Evolutionary conservation across 2,797 vertebrate species (phyloP).

Genomic region (Scolopax bukidnonensis): DNA sequence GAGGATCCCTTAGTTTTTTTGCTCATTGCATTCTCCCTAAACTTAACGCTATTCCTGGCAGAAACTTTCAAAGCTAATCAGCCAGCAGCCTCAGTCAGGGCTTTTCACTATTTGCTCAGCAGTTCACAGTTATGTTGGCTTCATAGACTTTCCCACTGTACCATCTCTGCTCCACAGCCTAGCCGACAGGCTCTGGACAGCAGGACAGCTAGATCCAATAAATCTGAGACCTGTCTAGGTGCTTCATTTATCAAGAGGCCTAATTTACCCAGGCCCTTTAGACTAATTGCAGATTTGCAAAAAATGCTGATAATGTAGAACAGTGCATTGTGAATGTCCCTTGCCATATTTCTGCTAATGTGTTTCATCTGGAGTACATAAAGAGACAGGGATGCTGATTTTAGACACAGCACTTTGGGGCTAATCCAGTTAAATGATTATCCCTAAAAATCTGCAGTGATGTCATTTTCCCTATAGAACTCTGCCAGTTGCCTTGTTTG

Average conservation of each 20-base stretch:
- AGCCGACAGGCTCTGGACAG: slow-evolving; percentile 79
- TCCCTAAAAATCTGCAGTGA: slow-evolving; percentile 87
- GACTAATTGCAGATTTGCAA: slow-evolving; percentile 99
- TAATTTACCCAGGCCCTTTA: slow-evolving; percentile 99
- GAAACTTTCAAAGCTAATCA: slow-evolving; percentile 58
- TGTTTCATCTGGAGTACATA: slow-evolving; percentile 96
- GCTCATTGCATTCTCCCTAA: neutral
- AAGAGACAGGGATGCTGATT: slow-evolving; percentile 88
- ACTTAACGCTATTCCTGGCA: slow-evolving; percentile 55
- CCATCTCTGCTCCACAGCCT: slow-evolving; percentile 61
- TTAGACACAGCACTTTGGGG: slow-evolving; percentile 85
- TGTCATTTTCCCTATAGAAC: slow-evolving; percentile 86
- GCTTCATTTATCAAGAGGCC: slow-evolving; percentile 99
- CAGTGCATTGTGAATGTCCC: slow-evolving; percentile 89
- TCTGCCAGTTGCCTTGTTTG: slow-evolving; percentile 82
- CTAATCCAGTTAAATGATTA: slow-evolving; percentile 90
- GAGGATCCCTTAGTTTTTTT: neutral
- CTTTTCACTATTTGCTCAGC: slow-evolving; percentile 57
- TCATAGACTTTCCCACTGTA: slow-evolving; percentile 55
- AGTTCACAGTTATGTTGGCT: slow-evolving; percentile 50
- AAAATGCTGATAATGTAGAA: slow-evolving; percentile 99
- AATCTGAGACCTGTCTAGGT: slow-evolving; percentile 92
- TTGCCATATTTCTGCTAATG: slow-evolving; percentile 96
- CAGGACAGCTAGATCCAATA: slow-evolving; percentile 83
- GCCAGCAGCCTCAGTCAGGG: slow-evolving; percentile 14